phyloP scores from a whole-genome alignment of 2,113 vertebrate genomes.

The Phylloscopus trochilus region DNA sequence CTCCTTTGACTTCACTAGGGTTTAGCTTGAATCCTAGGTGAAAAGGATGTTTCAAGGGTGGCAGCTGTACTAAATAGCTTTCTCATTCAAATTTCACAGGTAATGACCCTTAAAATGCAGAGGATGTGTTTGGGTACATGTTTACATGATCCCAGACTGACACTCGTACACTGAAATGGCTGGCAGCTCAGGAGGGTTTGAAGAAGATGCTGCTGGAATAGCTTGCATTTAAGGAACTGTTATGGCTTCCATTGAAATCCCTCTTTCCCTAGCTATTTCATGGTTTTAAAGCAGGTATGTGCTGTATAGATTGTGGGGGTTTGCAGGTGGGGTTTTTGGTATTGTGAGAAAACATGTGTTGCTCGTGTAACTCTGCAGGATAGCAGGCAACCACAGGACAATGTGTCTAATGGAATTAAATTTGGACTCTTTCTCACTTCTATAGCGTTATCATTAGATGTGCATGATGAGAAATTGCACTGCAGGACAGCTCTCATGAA shows the following conservation, averaged over 20 bases:
- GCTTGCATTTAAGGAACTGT: neutral
- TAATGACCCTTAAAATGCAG: neutral
- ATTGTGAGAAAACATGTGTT: neutral
- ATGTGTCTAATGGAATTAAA: neutral
- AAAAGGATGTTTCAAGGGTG: neutral
- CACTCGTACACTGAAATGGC: neutral
- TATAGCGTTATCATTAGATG: neutral
- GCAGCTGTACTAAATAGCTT: neutral
- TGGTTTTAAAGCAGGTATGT: neutral
- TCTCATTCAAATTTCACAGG: neutral
- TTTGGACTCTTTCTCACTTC: neutral
- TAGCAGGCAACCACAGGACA: neutral
- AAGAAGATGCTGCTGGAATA: neutral
- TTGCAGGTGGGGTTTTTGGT: neutral
- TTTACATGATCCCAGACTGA: neutral
- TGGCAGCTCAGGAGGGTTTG: neutral
- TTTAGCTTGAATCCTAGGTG: neutral
- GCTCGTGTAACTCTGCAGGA: neutral
- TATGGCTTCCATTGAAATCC: neutral
- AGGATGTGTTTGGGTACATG: neutral
- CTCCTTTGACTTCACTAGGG: neutral
- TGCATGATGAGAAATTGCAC: neutral
- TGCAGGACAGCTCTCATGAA: constrained; percentile 5
- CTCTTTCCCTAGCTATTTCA: neutral
- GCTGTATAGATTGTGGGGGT: too few species aligned